phyloP scores from a whole-genome alignment of 2,797 vertebrate species.

The Callimico goeldii region DNA sequence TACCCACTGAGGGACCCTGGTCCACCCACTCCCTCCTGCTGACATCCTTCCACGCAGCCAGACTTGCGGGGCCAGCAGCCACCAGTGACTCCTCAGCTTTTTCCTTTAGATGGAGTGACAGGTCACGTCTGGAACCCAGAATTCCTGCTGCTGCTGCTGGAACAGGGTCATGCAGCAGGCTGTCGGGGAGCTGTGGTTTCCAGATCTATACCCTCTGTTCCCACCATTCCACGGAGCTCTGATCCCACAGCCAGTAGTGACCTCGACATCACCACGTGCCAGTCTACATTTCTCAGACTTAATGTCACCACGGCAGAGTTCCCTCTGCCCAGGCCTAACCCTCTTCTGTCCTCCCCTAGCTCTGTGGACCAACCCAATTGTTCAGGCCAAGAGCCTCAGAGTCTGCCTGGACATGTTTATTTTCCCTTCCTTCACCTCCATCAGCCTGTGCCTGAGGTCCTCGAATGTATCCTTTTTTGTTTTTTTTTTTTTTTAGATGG shows the following conservation, averaged over 20 bases:
- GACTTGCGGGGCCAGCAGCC: background rate
- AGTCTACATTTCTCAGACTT: background rate
- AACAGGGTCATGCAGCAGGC: fast-evolving
- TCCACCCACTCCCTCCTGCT: too few species aligned
- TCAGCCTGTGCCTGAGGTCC: fast-evolving
- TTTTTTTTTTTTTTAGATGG: too few species aligned
- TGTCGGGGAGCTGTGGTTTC: fast-evolving
- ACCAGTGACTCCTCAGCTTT: background rate
- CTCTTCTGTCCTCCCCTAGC: background rate
- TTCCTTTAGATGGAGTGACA: background rate
- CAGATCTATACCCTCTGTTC: background rate
- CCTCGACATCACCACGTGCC: fast-evolving
- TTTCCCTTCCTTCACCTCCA: background rate
- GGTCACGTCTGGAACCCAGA: background rate
- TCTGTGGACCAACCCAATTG: fast-evolving
- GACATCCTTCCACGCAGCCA: background rate
- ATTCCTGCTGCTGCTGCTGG: background rate
- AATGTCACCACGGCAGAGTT: background rate
- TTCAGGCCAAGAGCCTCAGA: background rate
- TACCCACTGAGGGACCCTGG: background rate
- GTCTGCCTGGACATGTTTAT: background rate
- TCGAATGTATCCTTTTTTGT: fast-evolving
- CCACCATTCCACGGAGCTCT: background rate
- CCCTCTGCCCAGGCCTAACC: background rate
- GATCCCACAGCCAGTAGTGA: background rate